Percentiles rank a stretch among this genome's conserved stretches.
Evolutionary conservation across 2,113 vertebrate species (phyloP).

Genomic region (Xiphorhynchus elegans): DNA sequence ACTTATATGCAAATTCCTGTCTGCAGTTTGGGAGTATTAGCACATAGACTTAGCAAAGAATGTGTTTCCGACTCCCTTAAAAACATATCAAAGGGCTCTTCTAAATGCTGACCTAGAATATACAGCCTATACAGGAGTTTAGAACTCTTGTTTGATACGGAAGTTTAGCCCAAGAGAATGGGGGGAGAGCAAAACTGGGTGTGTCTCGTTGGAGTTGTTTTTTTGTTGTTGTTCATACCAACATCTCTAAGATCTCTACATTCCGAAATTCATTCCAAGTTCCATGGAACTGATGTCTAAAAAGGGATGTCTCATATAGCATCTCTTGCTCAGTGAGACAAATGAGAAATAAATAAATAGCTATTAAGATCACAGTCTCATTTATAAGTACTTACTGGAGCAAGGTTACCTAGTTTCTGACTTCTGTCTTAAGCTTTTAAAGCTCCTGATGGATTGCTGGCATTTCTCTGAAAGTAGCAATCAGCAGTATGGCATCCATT

Average conservation of each 20-base stretch:
- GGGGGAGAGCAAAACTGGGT: rapidly evolving
- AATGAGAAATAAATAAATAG: not conserved
- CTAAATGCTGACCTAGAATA: not conserved
- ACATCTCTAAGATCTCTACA: not conserved
- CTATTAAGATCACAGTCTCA: not conserved
- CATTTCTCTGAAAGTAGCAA: not conserved
- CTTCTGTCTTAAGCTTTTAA: not conserved
- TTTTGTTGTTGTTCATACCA: not conserved
- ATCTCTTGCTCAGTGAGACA: not conserved
- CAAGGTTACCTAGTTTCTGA: not conserved
- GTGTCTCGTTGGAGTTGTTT: not conserved
- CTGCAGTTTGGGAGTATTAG: not conserved
- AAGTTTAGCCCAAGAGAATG: not conserved
- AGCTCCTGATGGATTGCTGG: not conserved
- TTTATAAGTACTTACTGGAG: not conserved
- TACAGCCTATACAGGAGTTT: not conserved
- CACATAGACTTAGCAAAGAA: not conserved
- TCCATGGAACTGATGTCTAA: not conserved
- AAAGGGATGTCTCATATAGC: not conserved
- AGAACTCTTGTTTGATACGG: not conserved
- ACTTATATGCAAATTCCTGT: not conserved
- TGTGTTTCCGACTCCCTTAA: not conserved
- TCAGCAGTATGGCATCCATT: not conserved
- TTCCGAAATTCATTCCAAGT: not conserved
- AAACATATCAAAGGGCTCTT: not conserved